Conservation (phyloP, 1,140 invertebrate species). For the Euschistus heros region DNA sequence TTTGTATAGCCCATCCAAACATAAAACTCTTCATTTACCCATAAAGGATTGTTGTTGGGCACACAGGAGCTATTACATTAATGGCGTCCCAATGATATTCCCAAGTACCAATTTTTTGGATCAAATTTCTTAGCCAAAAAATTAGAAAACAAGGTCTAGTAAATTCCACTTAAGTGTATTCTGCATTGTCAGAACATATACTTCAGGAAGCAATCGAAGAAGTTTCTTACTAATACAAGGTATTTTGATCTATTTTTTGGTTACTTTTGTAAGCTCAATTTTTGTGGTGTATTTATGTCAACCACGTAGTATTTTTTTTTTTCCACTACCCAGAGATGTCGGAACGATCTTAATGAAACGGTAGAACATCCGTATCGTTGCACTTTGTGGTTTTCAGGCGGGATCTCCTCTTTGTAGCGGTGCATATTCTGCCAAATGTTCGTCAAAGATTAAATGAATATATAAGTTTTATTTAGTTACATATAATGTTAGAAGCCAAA, state of each 20-base stretch:
- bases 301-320: too few relatives aligned
- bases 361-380: too few relatives aligned
- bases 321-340: too few relatives aligned
- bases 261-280: too few relatives aligned
- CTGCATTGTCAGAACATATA: background rate
- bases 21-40: slow-evolving; percentile 35
- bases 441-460: too few relatives aligned
- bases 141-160: slow-evolving; percentile 9
- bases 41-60: slow-evolving; percentile 38
- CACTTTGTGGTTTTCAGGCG: too few relatives aligned
- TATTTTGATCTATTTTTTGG: background rate
- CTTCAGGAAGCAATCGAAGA: background rate
- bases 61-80: slow-evolving; percentile 38
- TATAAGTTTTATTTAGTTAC: too few relatives aligned
- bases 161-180: background rate
- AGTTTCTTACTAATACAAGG: background rate
- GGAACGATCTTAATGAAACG: too few relatives aligned
- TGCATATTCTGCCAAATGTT: too few relatives aligned
- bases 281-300: too few relatives aligned
- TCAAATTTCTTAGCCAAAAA: slow-evolving; percentile 28
- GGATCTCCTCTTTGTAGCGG: too few relatives aligned
- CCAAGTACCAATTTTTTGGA: slow-evolving; percentile 39
- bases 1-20: slow-evolving; percentile 32
- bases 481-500: too few relatives aligned
- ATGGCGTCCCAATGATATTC: slow-evolving; percentile 39